Evolutionary conservation across 2,888 invertebrate species (phyloP), one percentile per base, ranked within the genome.

Genomic region (Caenorhabditis sulstoni): DNA sequence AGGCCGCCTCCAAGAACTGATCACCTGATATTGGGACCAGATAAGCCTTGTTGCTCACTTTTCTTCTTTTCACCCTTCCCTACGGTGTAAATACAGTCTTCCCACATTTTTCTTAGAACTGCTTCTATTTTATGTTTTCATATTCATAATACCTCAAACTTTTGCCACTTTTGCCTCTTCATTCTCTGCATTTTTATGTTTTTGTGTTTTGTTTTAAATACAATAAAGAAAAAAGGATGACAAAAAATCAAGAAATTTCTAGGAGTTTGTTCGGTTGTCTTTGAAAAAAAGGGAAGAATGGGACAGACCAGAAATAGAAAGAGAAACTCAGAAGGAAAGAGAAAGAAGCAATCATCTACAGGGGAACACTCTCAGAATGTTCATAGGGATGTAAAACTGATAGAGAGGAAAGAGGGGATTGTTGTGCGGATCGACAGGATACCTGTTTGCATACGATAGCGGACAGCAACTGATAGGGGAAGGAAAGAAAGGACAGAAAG

Each of bases 21-120:
- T n/a, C 23, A 52, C 18, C 20, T 39, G 14, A 14, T 29, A 7
- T 16, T 29, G 29, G 41, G 39, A 58, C 23, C 18, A 22, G 35
- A 22, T n/a, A n/a, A n/a, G n/a, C n/a, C n/a, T 18, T n/a, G 29
- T 55, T 50, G 44, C 65, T 74, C 57, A 67, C 11, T 22, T 59
- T 16, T 35, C 23, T 47, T 23, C 52, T 65, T 45, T 64, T 53
- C 59, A 57, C 71, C 47, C 55, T 22, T 20, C 20, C 22, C 47
- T 74, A 74, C 74, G 74, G 74, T 74, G 74, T 74, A 74, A 71
- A 44, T n/a, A 29, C 39, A 45, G 45, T 55, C 45, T 44, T 55
- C 55, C 47, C 3, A n/a, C 39, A 20, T 18, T 14, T 14, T 59
- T 41, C 20, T 49, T 4, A 22, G 23, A 5, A 5, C 7, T 29